Evolutionary conservation across 2,113 vertebrate genomes (phyloP).

Genomic region (Cariama cristata): DNA sequence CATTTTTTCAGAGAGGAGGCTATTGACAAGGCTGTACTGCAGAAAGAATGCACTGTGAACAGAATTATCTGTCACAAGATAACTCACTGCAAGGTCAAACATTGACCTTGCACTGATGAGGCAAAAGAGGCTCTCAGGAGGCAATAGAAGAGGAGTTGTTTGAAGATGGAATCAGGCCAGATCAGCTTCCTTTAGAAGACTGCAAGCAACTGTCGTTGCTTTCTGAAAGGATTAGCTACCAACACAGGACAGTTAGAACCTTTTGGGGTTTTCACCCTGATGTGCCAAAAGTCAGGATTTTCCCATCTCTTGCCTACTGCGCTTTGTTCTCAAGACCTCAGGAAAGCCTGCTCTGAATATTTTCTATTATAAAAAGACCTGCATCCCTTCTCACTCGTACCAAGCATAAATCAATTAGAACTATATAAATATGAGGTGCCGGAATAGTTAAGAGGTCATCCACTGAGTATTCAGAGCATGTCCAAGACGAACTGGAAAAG

Average conservation of each 20-base stretch:
- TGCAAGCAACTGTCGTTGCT: slow-evolving; percentile 8
- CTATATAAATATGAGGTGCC: neutral
- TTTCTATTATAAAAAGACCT: neutral
- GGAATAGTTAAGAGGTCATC: neutral
- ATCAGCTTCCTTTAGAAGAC: slow-evolving; percentile 48
- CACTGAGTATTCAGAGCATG: neutral
- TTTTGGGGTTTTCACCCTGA: neutral
- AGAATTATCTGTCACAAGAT: slow-evolving; percentile 48
- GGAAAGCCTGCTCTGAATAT: neutral
- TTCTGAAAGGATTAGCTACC: slow-evolving; percentile 13
- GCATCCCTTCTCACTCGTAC: neutral
- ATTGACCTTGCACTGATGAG: slow-evolving; percentile 16
- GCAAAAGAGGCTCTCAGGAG: slow-evolving; percentile 39
- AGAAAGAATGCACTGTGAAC: slow-evolving; percentile 17
- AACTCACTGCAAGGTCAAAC: slow-evolving; percentile 49
- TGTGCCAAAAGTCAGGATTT: neutral
- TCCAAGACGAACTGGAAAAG: neutral
- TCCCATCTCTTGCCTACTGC: neutral
- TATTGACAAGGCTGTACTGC: slow-evolving; percentile 24
- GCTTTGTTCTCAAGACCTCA: neutral
- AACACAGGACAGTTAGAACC: neutral
- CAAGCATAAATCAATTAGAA: neutral
- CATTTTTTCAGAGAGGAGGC: slow-evolving; percentile 25
- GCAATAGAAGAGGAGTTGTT: slow-evolving; percentile 36
- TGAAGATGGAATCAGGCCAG: slow-evolving; percentile 33